Evolutionary conservation across 2,888 invertebrate species (phyloP).

Genomic region (Adineta ricciae): DNA sequence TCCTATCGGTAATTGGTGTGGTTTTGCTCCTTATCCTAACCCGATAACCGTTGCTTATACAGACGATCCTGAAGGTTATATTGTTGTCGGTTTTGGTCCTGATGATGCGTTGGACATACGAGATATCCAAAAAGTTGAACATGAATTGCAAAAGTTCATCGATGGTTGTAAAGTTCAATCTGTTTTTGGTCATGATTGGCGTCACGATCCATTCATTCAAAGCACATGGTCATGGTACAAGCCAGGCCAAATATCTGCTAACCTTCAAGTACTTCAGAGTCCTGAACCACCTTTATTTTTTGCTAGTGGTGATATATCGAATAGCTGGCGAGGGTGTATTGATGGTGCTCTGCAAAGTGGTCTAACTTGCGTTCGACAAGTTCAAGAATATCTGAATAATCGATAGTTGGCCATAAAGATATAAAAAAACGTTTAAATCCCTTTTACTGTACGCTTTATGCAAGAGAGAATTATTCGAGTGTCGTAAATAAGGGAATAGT

Average conservation of each 20-base stretch:
- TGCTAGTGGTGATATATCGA: background rate
- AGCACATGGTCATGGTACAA: background rate
- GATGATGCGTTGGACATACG: background rate
- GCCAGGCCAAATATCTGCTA: background rate
- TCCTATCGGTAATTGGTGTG: background rate
- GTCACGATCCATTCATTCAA: background rate
- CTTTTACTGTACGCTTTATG: no score
- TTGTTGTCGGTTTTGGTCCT: background rate
- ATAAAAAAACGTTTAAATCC: no score
- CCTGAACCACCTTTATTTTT: background rate
- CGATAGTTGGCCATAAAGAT: no score
- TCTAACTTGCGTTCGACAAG: background rate
- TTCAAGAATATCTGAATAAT: background rate
- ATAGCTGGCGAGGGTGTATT: background rate
- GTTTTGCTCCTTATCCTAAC: background rate
- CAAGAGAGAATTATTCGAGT: no score
- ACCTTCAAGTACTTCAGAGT: background rate
- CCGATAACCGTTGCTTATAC: background rate
- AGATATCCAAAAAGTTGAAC: background rate
- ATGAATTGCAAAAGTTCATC: background rate
- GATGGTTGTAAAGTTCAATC: background rate
- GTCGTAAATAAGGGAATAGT: no score
- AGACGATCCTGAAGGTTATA: background rate
- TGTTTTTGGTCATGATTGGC: conserved; percentile 2
- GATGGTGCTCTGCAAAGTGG: background rate